A percentile compares a stretch with the other conserved stretches of the same genome.
phyloP scores from a whole-genome alignment of 1,140 invertebrate species.

The Bombus breviceps region DNA sequence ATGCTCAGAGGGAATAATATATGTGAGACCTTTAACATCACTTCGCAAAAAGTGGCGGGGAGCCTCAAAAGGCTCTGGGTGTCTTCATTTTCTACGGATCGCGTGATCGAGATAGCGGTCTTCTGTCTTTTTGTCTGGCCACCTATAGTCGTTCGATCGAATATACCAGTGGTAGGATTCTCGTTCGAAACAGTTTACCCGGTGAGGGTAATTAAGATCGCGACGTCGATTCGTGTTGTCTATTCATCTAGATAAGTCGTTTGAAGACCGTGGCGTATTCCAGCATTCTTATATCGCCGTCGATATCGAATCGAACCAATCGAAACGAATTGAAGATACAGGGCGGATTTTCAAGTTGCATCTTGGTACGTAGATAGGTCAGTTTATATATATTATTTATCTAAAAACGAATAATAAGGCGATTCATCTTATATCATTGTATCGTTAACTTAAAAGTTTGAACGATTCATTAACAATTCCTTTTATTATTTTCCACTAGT shows the following conservation, averaged over 20 bases:
- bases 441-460: too few relatives aligned
- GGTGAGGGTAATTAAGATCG: conserved; percentile 20
- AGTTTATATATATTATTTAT: not conserved
- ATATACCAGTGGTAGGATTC: not conserved
- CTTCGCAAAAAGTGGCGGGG: not conserved
- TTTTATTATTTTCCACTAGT: too few relatives aligned
- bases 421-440: too few relatives aligned
- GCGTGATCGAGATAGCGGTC: not conserved
- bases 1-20: conserved; percentile 2
- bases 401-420: not conserved
- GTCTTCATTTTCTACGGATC: conserved; percentile 21
- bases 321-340: not conserved
- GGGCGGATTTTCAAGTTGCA: conserved; percentile 20
- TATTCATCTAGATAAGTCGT: not conserved
- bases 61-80: not conserved
- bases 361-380: not conserved
- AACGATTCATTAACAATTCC: too few relatives aligned
- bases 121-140: not conserved
- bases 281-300: too few relatives aligned
- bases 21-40: conserved; percentile 17
- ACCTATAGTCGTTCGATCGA: not conserved
- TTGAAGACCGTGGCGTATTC: not conserved
- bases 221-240: not conserved
- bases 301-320: not conserved
- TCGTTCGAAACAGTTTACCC: not conserved